These are phyloP conservation scores for Ammospiza nelsoni DNA, from an alignment of 2,113 vertebrate genomes.

Conservation along the genomic window DNA sequence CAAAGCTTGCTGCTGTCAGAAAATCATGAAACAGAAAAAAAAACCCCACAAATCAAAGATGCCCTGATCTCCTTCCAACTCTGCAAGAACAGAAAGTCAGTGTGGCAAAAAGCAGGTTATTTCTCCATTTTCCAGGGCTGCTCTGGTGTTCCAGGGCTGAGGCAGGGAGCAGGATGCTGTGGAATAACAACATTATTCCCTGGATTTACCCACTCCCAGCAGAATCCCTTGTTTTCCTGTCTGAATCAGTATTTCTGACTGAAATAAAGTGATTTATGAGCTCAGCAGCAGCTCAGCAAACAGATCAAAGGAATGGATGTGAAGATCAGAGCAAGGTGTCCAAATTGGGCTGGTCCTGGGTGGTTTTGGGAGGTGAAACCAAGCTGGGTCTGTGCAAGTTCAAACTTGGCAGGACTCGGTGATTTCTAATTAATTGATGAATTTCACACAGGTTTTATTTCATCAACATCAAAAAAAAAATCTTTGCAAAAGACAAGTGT, in stretches of 20 bases:
- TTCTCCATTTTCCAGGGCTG: background rate
- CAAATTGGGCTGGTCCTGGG: background rate
- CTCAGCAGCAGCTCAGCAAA: background rate
- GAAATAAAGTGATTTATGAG: background rate
- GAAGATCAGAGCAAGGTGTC: background rate
- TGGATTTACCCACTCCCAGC: background rate
- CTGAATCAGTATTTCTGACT: background rate
- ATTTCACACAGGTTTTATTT: background rate
- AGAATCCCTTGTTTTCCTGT: background rate
- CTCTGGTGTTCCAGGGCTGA: background rate
- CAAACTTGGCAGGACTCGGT: background rate
- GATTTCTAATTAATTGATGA: background rate
- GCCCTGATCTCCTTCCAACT: background rate
- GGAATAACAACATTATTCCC: rapidly evolving
- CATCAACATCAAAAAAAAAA: background rate
- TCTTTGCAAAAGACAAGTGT: background rate
- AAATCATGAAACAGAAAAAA: background rate
- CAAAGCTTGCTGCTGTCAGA: background rate
- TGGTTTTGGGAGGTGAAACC: background rate
- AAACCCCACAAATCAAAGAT: background rate
- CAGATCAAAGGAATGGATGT: background rate
- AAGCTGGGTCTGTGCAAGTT: background rate
- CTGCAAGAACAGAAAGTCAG: background rate
- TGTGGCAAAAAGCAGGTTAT: background rate
- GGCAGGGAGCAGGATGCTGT: background rate